Evolutionary conservation across 2,797 vertebrate genomes (phyloP).

Genomic region (Gymnodraco acuticeps): DNA sequence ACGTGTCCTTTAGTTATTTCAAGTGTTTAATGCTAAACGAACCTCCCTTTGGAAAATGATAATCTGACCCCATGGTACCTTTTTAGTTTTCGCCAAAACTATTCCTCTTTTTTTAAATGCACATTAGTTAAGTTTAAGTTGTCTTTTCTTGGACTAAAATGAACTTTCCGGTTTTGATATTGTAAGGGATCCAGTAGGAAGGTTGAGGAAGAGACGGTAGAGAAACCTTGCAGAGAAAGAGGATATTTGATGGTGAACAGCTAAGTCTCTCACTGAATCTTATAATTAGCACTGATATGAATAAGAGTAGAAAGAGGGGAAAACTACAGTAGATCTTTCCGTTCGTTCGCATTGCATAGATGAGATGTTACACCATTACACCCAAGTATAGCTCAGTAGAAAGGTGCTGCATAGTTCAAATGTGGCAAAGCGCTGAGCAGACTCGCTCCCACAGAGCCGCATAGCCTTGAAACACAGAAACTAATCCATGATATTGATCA

Average conservation of each 20-base stretch:
- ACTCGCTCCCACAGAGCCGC: constrained; percentile 51
- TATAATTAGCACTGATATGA: neutral
- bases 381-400: neutral
- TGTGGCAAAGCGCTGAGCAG: constrained; percentile 21
- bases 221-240: neutral
- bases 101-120: no score
- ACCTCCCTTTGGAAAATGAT: no score
- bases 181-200: constrained; percentile 75
- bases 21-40: no score
- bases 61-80: no score
- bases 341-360: neutral
- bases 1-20: no score
- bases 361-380: neutral
- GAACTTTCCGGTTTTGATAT: constrained; percentile 56
- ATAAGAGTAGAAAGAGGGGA: neutral
- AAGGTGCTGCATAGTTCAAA: constrained; percentile 20
- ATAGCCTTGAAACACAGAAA: constrained; percentile 81
- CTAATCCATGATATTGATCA: constrained; percentile 86
- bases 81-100: no score
- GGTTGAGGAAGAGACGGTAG: constrained; percentile 58
- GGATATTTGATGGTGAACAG: neutral
- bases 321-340: neutral
- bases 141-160: no score
- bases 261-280: neutral
- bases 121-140: no score